phyloP scores from a whole-genome alignment of 2,888 invertebrate species.

The Volucella inflata region DNA sequence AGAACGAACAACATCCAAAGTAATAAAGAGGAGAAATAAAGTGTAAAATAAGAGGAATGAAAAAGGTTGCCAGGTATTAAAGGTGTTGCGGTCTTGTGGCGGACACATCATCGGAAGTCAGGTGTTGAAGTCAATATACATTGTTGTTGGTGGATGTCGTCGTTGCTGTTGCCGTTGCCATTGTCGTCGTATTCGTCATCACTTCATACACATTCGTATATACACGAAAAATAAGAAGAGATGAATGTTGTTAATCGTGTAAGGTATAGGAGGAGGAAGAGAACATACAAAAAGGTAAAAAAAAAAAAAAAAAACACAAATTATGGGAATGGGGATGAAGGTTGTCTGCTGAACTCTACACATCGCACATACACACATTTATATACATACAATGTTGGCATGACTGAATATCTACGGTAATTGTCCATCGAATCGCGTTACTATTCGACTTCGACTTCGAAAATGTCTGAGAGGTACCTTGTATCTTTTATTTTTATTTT shows the following conservation, averaged over 20 bases:
- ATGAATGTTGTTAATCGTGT: conserved; percentile 58
- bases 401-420: conserved; percentile 33
- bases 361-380: conserved; percentile 8
- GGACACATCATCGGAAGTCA: conserved; percentile 75
- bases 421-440: conserved; percentile 59
- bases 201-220: conserved; percentile 2
- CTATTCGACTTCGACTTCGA: conserved; percentile 67
- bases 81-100: conserved; percentile 73
- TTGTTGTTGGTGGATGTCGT: conserved; percentile 55
- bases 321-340: conserved; percentile 73
- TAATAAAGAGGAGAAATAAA: conserved; percentile 36
- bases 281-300: conserved; percentile 49
- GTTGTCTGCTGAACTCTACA: conserved; percentile 74
- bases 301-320: conserved; percentile 37
- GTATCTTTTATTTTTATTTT: conserved; percentile 23
- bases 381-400: background rate
- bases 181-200: conserved; percentile 4
- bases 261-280: conserved; percentile 54
- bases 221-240: conserved; percentile 32
- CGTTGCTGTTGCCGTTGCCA: background rate
- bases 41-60: conserved; percentile 24
- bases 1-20: conserved; percentile 41
- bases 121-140: conserved; percentile 69
- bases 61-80: conserved; percentile 59
- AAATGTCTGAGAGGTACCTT: conserved; percentile 63